Percentiles rank a stretch among this genome's conserved stretches.
Evolutionary conservation across 2,797 vertebrate species (phyloP).

Genomic region (Thunnus albacares): DNA sequence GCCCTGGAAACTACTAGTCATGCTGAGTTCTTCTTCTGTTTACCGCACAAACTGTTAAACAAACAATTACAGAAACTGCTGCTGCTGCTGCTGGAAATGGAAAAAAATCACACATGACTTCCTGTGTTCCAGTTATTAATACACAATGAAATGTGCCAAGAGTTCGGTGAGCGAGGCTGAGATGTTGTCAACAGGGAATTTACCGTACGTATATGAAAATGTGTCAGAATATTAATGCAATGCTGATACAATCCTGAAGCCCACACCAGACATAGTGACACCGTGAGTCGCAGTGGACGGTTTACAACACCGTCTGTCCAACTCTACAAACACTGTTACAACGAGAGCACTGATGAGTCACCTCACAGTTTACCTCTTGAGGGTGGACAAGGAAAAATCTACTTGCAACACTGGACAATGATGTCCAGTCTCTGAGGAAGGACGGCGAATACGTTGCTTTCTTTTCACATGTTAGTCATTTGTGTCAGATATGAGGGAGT

Average conservation of each 20-base stretch:
- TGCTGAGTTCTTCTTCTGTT: background rate
- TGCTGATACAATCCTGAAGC: background rate
- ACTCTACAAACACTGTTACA: background rate
- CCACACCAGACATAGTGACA: background rate
- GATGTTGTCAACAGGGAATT: no score
- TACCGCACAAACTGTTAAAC: background rate
- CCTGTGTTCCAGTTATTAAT: background rate
- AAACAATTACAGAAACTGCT: no score
- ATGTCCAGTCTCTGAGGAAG: background rate
- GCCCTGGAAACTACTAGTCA: background rate
- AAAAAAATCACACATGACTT: background rate
- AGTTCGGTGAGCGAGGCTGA: no score
- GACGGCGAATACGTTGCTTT: background rate
- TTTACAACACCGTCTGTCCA: conserved; percentile 1
- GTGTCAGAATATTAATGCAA: background rate
- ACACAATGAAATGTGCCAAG: no score
- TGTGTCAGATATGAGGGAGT: background rate
- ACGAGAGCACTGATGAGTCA: conserved; percentile 22
- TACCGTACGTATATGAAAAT: background rate
- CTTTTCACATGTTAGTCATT: conserved; percentile 1
- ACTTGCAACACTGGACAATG: background rate
- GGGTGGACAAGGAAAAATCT: background rate
- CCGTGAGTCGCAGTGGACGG: conserved; percentile 35
- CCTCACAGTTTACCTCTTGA: background rate
- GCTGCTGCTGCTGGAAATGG: background rate